Conservation (phyloP, 2,797 vertebrate species). For the Pteropus rufus region DNA sequence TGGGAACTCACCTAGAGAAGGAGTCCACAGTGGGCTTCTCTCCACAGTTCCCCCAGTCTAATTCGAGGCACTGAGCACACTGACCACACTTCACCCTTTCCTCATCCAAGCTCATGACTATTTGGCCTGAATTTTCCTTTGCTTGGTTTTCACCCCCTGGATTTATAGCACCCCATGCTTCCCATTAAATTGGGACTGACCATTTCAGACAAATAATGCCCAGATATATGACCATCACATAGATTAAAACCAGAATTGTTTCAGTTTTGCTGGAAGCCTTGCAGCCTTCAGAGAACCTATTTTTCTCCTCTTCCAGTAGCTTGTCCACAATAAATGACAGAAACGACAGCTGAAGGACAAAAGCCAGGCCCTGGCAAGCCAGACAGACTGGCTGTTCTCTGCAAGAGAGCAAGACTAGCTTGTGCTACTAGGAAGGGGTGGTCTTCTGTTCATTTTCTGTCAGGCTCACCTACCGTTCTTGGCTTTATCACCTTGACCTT, state of each 20-base stretch:
- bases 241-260: conserved; percentile 48
- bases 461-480: background rate
- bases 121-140: conserved; percentile 54
- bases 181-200: conserved; percentile 57
- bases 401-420: background rate
- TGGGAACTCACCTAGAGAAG: background rate
- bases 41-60: background rate
- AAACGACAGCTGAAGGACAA: background rate
- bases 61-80: conserved; percentile 43
- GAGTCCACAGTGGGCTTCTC: background rate
- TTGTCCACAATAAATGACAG: conserved; percentile 24
- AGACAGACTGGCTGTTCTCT: background rate
- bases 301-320: conserved; percentile 38
- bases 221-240: conserved; percentile 26
- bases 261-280: conserved; percentile 14
- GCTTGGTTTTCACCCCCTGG: conserved; percentile 32
- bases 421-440: accelerated
- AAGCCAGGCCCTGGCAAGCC: background rate
- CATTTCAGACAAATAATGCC: conserved; percentile 55
- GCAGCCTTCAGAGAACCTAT: conserved; percentile 23
- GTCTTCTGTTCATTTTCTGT: background rate
- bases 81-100: conserved; percentile 15
- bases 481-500: background rate
- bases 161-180: conserved; percentile 49
- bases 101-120: conserved; percentile 39